A percentile compares a stretch with the other conserved stretches of the same genome.
These are phyloP conservation scores for Cartodere bifasciata DNA, from an alignment of 2,888 invertebrate species.

Conservation along the genomic window DNA sequence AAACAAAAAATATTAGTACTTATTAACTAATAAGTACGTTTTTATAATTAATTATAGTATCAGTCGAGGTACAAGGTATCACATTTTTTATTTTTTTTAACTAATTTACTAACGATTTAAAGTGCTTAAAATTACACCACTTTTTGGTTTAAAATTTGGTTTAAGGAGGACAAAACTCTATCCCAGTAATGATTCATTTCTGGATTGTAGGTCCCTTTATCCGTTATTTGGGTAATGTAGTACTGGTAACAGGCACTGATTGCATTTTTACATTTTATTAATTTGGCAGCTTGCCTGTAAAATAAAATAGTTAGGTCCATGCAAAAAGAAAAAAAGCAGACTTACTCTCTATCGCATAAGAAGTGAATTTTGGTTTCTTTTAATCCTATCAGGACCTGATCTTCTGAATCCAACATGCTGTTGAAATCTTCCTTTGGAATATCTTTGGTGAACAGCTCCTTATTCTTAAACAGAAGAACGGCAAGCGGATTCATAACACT, in stretches of 20 bases:
- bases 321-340: constrained; percentile 15
- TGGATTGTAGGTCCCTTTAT: constrained; percentile 19
- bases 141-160: no score
- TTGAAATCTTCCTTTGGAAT: constrained; percentile 22
- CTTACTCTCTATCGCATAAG: constrained; percentile 33
- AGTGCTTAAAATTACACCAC: no score
- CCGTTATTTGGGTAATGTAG: constrained; percentile 28
- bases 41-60: no score
- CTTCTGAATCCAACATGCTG: constrained; percentile 14
- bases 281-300: constrained; percentile 40
- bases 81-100: no score
- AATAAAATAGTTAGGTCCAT: no score
- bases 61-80: no score
- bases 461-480: constrained; percentile 42
- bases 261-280: constrained; percentile 26
- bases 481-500: constrained; percentile 46
- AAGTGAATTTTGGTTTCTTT: constrained; percentile 31
- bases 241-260: constrained; percentile 24
- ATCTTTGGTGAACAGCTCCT: constrained; percentile 22
- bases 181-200: constrained; percentile 22
- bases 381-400: constrained; percentile 27
- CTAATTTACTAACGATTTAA: no score
- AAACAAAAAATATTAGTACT: no score
- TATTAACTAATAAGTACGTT: no score
- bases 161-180: constrained; percentile 18